Evolutionary conservation across 2,888 invertebrate species (phyloP).

Genomic region (Aspidiotus destructor): DNA sequence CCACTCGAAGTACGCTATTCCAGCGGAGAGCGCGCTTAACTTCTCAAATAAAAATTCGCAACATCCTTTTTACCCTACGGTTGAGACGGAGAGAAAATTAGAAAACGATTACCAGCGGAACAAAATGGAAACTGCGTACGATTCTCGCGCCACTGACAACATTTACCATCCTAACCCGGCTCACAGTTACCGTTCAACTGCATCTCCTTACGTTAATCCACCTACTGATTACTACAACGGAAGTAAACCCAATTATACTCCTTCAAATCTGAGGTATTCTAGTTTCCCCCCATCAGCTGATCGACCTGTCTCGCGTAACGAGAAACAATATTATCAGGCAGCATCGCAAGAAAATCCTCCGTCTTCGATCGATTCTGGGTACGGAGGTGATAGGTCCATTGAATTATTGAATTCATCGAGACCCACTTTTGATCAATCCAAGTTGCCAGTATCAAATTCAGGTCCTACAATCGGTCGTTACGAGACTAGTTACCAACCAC

Average conservation of each 20-base stretch:
- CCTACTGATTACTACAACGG: slow-evolving; percentile 18
- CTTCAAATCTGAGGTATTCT: slow-evolving; percentile 16
- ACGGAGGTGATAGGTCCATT: slow-evolving; percentile 14
- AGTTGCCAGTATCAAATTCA: background rate
- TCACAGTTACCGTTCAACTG: background rate
- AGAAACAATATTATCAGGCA: slow-evolving; percentile 20
- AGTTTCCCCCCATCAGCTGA: slow-evolving; percentile 12
- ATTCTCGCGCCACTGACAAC: background rate
- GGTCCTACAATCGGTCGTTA: background rate
- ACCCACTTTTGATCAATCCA: slow-evolving; percentile 5
- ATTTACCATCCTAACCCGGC: background rate
- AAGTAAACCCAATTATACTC: slow-evolving; percentile 8
- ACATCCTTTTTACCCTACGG: background rate
- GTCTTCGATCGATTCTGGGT: slow-evolving; percentile 1
- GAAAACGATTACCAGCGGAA: background rate
- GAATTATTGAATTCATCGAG: slow-evolving; percentile 7
- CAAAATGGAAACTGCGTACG: slow-evolving; percentile 11
- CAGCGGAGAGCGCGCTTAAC: slow-evolving; percentile 5
- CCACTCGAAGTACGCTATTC: background rate
- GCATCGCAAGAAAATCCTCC: background rate
- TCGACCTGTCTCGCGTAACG: slow-evolving; percentile 1
- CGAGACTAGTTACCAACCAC: slow-evolving; percentile 3
- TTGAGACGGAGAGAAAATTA: slow-evolving; percentile 1
- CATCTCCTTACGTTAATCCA: background rate
- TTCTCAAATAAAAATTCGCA: slow-evolving; percentile 15